These are phyloP conservation scores for Cabera pusaria DNA, from an alignment of 2,888 invertebrate species.

Conservation along the genomic window DNA sequence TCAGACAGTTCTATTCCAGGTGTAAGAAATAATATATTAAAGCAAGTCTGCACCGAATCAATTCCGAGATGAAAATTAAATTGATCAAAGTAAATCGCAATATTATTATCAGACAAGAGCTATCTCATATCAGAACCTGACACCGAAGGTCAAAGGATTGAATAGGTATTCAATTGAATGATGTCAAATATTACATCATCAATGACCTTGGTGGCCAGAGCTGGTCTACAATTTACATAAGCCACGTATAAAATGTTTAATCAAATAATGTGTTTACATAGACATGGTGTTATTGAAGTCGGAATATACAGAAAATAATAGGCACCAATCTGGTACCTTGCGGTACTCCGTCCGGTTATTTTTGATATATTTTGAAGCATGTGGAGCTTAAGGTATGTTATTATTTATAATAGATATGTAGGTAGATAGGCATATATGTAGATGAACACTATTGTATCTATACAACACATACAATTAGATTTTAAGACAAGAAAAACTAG, in stretches of 20 bases:
- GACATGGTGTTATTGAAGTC: background rate
- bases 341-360: background rate
- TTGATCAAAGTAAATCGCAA: slow-evolving; percentile 16
- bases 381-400: no score
- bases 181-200: slow-evolving; percentile 66
- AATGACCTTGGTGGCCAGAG: slow-evolving; percentile 39
- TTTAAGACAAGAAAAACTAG: no score
- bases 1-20: no score
- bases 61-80: no score
- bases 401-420: no score
- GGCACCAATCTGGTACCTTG: no score
- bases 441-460: no score
- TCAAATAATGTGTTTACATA: slow-evolving; percentile 17
- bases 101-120: slow-evolving; percentile 17
- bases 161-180: slow-evolving; percentile 44
- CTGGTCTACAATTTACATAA: slow-evolving; percentile 38
- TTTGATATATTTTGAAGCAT: no score
- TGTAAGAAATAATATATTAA: no score
- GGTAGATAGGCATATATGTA: no score
- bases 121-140: slow-evolving; percentile 31
- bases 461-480: no score
- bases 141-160: slow-evolving; percentile 43
- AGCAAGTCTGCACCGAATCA: no score
- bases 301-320: background rate
- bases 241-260: slow-evolving; percentile 24